These are phyloP conservation scores for Penaeus vannamei DNA, from an alignment of 1,140 invertebrate species.

Conservation along the genomic window DNA sequence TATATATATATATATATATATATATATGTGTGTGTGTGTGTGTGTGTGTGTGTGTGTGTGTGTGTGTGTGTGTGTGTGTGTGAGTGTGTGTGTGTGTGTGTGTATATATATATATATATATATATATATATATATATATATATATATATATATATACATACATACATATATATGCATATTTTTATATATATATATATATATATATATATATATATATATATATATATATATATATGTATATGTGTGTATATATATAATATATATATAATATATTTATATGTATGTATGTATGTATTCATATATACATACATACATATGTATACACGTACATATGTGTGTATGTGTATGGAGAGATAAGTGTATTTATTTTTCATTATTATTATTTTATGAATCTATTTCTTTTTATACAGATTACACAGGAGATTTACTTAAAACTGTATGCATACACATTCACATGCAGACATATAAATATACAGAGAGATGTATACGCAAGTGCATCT, in stretches of 20 bases:
- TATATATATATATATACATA: neutral
- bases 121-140: no score
- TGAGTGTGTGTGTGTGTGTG: no score
- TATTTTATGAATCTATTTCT: neutral
- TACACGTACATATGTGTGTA: neutral
- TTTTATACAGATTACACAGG: neutral
- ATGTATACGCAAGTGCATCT: no score
- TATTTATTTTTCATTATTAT: neutral
- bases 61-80: no score
- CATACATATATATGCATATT: neutral
- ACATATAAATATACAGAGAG: no score
- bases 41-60: no score
- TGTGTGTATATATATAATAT: neutral
- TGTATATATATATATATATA: no score
- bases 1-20: no score
- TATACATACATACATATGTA: neutral
- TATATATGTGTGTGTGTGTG: no score
- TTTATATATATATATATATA: constrained; percentile 3
- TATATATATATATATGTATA: neutral
- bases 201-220: constrained; percentile 12
- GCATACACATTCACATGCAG: no score
- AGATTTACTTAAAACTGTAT: no score
- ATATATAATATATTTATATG: neutral
- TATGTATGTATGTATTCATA: neutral
- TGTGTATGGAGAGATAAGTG: neutral